Percentiles rank a stretch among this genome's conserved stretches.
Conservation (phyloP, 2,797 vertebrate species). For the Fundulus diaphanus region DNA sequence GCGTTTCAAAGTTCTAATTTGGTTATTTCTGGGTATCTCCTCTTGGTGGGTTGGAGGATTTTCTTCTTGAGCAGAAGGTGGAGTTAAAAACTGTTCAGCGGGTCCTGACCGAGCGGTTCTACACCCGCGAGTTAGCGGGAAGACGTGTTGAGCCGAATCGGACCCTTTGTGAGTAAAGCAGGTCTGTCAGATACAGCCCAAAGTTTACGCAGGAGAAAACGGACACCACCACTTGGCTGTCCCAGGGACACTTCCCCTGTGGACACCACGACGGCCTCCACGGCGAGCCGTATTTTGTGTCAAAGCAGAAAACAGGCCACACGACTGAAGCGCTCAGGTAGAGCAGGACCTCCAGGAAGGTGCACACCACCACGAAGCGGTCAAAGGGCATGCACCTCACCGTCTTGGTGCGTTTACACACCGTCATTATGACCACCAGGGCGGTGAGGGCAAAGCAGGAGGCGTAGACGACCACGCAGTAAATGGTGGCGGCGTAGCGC, state of each 20-base stretch:
- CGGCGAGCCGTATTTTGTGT: constrained; percentile 89
- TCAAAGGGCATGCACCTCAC: constrained; percentile 87
- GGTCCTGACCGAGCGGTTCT: constrained; percentile 4
- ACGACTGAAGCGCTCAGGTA: constrained; percentile 89
- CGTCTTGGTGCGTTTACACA: constrained; percentile 81
- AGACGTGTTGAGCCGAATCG: constrained; percentile 75
- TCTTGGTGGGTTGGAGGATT: too few relatives aligned
- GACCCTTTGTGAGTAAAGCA: constrained; percentile 88
- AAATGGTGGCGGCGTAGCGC: constrained; percentile 84
- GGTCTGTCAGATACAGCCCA: constrained; percentile 85
- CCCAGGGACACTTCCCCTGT: constrained; percentile 89
- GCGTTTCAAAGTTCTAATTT: neutral
- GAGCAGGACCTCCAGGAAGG: constrained; percentile 87
- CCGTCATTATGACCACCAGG: constrained; percentile 84
- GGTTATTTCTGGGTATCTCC: too few relatives aligned
- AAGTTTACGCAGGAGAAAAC: constrained; percentile 92
- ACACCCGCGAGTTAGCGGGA: constrained; percentile 42
- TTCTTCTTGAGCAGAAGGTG: neutral
- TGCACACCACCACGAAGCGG: constrained; percentile 86
- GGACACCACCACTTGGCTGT: constrained; percentile 90
- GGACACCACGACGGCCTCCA: constrained; percentile 82
- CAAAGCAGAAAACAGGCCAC: constrained; percentile 95
- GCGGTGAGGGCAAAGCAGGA: constrained; percentile 85
- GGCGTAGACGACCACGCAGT: constrained; percentile 89
- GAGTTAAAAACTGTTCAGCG: neutral